phyloP scores from a whole-genome alignment of 2,797 vertebrate species.

The Psittacula echo region DNA sequence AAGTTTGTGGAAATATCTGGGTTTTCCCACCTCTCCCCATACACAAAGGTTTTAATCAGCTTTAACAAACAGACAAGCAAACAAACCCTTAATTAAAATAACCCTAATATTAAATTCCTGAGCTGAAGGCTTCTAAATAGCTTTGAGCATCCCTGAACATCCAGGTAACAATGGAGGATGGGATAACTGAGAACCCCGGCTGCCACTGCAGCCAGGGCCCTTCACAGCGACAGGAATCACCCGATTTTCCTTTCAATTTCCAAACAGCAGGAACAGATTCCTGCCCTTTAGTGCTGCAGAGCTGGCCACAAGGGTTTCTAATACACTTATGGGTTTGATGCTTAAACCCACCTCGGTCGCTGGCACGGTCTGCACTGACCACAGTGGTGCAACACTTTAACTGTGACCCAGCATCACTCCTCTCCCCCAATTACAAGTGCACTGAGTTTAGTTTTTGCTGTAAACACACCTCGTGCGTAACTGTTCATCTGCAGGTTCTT shows the following conservation, averaged over 20 bases:
- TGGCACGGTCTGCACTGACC: not conserved
- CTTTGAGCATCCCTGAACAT: not conserved
- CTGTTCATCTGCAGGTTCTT: not conserved
- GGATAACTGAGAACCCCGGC: not conserved
- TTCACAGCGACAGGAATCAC: not conserved
- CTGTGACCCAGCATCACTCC: not conserved
- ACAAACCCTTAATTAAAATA: slow-evolving; percentile 30
- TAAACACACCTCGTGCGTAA: not conserved
- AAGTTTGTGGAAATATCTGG: slow-evolving; percentile 13
- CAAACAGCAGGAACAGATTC: not conserved
- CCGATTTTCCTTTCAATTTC: not conserved
- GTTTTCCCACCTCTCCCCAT: slow-evolving; percentile 8
- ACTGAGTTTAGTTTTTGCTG: not conserved
- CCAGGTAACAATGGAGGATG: not conserved
- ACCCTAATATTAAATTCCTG: not conserved
- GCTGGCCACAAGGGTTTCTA: not conserved
- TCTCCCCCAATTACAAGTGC: not conserved
- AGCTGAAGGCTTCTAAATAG: slow-evolving; percentile 1
- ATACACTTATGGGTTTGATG: rapidly evolving
- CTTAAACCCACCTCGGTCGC: not conserved
- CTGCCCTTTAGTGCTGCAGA: not conserved
- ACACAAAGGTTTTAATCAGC: slow-evolving; percentile 23
- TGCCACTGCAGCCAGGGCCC: not conserved
- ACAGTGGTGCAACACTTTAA: not conserved
- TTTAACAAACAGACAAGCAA: slow-evolving; percentile 45